phyloP scores from a whole-genome alignment of 2,797 vertebrate species.

The Tenualosa thibaudeaui region DNA sequence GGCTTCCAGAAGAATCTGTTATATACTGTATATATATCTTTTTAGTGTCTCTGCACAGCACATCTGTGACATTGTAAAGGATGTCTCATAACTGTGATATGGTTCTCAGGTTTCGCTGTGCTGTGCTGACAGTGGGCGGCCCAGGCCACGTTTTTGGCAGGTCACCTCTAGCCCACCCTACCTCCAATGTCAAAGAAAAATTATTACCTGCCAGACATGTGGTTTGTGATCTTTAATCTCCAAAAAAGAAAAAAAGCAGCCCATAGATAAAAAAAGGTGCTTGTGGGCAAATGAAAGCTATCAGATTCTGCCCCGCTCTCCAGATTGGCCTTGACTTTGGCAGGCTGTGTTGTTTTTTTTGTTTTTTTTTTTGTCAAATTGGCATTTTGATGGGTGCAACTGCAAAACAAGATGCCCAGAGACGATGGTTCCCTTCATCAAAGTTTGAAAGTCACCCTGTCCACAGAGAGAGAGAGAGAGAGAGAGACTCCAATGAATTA shows the following conservation, averaged over 20 bases:
- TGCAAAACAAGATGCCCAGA: slow-evolving; percentile 47
- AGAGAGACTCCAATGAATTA: slow-evolving; percentile 48
- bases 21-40: not conserved
- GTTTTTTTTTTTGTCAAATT: slow-evolving; percentile 26
- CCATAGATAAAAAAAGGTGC: not conserved
- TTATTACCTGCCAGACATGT: slow-evolving; percentile 42
- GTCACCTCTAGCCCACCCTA: not conserved
- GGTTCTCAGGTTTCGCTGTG: slow-evolving; percentile 8
- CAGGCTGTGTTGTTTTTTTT: not conserved
- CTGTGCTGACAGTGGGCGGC: slow-evolving; percentile 16
- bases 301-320: slow-evolving; percentile 6
- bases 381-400: slow-evolving; percentile 36
- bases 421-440: slow-evolving; percentile 44
- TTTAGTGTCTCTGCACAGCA: not conserved
- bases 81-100: not conserved
- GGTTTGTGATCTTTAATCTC: slow-evolving; percentile 43
- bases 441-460: slow-evolving; percentile 66
- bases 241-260: slow-evolving; percentile 19
- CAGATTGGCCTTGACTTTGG: slow-evolving; percentile 47
- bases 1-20: not conserved
- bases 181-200: slow-evolving; percentile 2
- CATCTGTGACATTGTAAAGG: slow-evolving; percentile 31
- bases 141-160: not conserved
- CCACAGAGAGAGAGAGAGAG: not conserved
- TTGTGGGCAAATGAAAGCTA: slow-evolving; percentile 25